Evolutionary conservation across 2,888 invertebrate species (phyloP).

Genomic region (Macrosoma leucophasiata): DNA sequence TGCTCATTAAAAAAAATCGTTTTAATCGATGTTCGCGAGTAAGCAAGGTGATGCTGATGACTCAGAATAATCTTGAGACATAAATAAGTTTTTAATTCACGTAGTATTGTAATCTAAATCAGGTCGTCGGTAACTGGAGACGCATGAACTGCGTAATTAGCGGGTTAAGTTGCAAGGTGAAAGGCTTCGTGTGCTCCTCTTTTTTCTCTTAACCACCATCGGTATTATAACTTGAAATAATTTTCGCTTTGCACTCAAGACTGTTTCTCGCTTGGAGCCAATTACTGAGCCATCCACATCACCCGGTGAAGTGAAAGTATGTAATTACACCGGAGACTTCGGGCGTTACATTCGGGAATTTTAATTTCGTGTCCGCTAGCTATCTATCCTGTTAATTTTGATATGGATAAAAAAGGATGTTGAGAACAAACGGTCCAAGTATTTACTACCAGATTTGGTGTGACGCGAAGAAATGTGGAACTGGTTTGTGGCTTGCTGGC

Average conservation of each 20-base stretch:
- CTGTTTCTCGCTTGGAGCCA: constrained; percentile 45
- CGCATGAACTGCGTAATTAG: constrained; percentile 52
- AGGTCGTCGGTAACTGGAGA: constrained; percentile 39
- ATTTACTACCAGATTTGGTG: constrained; percentile 63
- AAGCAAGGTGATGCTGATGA: no score
- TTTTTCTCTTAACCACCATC: constrained; percentile 44
- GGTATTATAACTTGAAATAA: constrained; percentile 55
- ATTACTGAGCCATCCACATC: constrained; percentile 49
- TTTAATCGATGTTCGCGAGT: no score
- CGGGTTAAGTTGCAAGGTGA: constrained; percentile 50
- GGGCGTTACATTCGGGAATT: constrained; percentile 9
- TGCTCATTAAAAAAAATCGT: no score
- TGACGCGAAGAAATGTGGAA: constrained; percentile 59
- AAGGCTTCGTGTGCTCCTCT: constrained; percentile 50
- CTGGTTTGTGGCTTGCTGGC: constrained; percentile 64
- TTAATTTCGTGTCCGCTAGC: constrained; percentile 14
- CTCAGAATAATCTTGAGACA: no score
- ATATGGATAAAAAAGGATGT: constrained; percentile 36
- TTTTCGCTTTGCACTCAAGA: constrained; percentile 41
- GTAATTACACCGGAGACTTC: constrained; percentile 38
- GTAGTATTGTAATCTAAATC: constrained; percentile 29
- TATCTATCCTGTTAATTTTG: constrained; percentile 21
- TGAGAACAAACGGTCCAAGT: constrained; percentile 45
- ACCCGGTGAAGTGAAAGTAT: constrained; percentile 56
- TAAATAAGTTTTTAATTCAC: no score